Base-by-base conservation (phyloP, 2,113 vertebrate species). In the Acinonyx jubatus region DNA sequence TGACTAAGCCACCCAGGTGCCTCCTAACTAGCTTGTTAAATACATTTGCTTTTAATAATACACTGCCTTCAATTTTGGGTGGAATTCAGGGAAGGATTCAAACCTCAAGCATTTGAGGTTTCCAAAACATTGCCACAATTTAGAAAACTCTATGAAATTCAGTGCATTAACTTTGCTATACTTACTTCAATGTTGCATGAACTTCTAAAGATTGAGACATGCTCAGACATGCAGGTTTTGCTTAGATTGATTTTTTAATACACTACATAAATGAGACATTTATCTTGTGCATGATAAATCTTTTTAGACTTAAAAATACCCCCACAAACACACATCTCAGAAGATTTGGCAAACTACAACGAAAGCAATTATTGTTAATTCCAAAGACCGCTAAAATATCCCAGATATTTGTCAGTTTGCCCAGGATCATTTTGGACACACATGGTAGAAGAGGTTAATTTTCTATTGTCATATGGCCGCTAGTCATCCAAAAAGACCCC, bases 371-470 rank as follows among this genome's bases (percentile, higher is more conserved):
- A 78, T 93, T 92, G 25, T 93, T 93, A 63, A 91, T 91, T 97
- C 82, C 81, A 57, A 90, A 92, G 57, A 73, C 81, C 89, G 66
- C 50, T 96, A 41, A 98, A 97, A 91, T 96, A 92, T 91, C 68
- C 16, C 82, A 90, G 93, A 85, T 96, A 89, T 82, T 94, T 97
- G 90, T 97, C 96, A 91, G 31, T 96, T 95, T 98, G 71, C 94
- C 84, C 4, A 3, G 61, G 38, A 93, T 66, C 89, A 89, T 95
- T 97, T 93, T 74, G 66, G 69, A 89, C 38, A 95, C 73, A 96
- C 11, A 29, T 88, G 45, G 29, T 38, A 87, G 69, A 57, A 85
- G 41, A 90, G 31, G 92, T 85, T 89, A 92, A 80, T 94, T 95
- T 97, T 95, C 82, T 66, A 29, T 96, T 94, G 33, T 97, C 73